Evolutionary conservation across 2,797 vertebrate species (phyloP).

Genomic region (Sebastes baramenuke): DNA sequence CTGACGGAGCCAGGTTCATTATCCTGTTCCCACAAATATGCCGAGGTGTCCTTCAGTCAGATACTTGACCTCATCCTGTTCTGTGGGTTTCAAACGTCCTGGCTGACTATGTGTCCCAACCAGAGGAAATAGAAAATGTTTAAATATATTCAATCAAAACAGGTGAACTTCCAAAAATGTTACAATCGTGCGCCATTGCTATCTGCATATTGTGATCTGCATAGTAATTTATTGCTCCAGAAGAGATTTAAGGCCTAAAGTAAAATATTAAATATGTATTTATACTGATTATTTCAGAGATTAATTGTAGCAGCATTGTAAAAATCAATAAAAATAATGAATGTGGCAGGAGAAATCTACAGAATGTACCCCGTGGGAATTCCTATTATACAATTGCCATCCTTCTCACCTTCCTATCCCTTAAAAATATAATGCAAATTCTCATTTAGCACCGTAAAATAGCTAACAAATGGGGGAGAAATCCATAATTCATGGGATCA

Average conservation of each 20-base stretch:
- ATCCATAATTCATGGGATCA: slow-evolving; percentile 21
- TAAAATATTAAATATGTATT: not conserved
- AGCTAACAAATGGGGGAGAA: not conserved
- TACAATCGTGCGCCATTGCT: too few relatives aligned
- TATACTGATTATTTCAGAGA: not conserved
- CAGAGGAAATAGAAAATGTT: not conserved
- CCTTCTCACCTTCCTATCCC: not conserved
- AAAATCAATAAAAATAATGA: not conserved
- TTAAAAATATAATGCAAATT: slow-evolving; percentile 4
- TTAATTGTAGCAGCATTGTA: not conserved
- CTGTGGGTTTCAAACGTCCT: not conserved
- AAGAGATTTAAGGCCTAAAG: not conserved
- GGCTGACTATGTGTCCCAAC: not conserved
- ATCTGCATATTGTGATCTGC: not conserved
- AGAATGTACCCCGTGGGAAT: not conserved
- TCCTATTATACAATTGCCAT: not conserved
- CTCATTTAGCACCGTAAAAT: not conserved
- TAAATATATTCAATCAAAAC: not conserved
- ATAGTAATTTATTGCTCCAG: not conserved
- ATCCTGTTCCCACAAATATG: slow-evolving; percentile 10
- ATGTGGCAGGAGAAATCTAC: not conserved
- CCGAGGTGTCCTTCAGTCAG: slow-evolving; percentile 4
- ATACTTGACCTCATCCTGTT: not conserved
- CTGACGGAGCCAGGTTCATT: slow-evolving; percentile 18
- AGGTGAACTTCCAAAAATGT: not conserved